phyloP scores from a whole-genome alignment of 2,888 invertebrate genomes.

The Auanema freiburgensis region DNA sequence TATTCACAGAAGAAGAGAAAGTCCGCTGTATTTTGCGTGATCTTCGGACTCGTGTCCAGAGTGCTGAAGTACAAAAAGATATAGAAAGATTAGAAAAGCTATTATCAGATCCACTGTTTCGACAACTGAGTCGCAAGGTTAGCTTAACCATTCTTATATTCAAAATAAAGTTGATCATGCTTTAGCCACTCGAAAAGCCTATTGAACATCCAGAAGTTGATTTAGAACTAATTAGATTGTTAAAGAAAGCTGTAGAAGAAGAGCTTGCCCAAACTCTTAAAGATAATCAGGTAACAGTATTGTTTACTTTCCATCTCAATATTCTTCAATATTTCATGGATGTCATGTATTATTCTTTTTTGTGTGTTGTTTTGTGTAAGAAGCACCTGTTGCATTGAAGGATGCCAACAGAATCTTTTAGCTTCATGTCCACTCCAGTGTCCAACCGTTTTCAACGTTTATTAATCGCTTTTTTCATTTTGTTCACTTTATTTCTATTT shows the following conservation, averaged over 20 bases:
- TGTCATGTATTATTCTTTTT: too few species aligned
- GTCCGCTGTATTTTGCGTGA: slow-evolving; percentile 55
- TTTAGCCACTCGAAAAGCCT: not conserved
- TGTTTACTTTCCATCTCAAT: not conserved
- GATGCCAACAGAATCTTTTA: too few species aligned
- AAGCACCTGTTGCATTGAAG: too few species aligned
- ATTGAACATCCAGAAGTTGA: not conserved
- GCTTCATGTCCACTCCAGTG: too few species aligned
- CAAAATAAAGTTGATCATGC: slow-evolving; percentile 1
- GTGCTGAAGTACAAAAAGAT: slow-evolving; percentile 42
- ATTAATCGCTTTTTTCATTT: too few species aligned
- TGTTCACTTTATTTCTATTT: too few species aligned
- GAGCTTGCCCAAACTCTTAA: slow-evolving; percentile 8
- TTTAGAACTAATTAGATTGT: not conserved
- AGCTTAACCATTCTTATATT: slow-evolving; percentile 13
- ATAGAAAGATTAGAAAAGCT: slow-evolving; percentile 44
- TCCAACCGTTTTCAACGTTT: too few species aligned
- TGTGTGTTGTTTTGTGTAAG: too few species aligned
- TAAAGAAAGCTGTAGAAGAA: slow-evolving; percentile 11
- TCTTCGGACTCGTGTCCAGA: slow-evolving; percentile 41
- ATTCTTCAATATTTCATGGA: not conserved
- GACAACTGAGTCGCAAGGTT: slow-evolving; percentile 42
- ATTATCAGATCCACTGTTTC: slow-evolving; percentile 47
- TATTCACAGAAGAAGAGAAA: slow-evolving; percentile 48
- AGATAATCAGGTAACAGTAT: slow-evolving; percentile 17